phyloP scores from a whole-genome alignment of 2,797 vertebrate genomes.

The Anguilla megastoma region DNA sequence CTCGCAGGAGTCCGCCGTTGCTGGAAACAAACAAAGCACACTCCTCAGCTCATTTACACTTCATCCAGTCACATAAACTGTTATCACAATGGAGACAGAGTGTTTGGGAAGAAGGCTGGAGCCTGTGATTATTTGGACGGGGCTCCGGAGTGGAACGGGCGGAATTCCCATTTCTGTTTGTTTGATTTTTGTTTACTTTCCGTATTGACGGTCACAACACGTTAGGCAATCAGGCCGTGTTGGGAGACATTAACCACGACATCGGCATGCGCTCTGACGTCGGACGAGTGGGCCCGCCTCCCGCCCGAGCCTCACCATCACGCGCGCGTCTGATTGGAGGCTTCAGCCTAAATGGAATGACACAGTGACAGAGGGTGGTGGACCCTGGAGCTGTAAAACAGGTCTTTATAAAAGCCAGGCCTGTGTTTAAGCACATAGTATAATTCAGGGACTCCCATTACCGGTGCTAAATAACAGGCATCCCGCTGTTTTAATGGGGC shows the following conservation, averaged over 20 bases:
- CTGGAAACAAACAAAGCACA: background rate
- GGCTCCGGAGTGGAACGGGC: background rate
- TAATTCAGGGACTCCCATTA: constrained; percentile 38
- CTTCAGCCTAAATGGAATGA: background rate
- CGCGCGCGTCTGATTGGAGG: background rate
- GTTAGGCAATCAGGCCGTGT: background rate
- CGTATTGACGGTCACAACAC: background rate
- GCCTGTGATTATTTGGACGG: background rate
- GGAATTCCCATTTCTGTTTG: background rate
- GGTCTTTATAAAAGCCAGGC: constrained; percentile 51
- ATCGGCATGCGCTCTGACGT: background rate
- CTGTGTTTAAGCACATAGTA: constrained; percentile 46
- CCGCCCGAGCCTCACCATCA: background rate
- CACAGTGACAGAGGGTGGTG: background rate
- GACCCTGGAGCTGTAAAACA: constrained; percentile 44
- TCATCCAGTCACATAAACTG: background rate
- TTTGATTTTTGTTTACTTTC: constrained; percentile 10
- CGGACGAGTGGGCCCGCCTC: background rate
- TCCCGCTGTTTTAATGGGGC: constrained; percentile 27
- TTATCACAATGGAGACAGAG: constrained; percentile 12
- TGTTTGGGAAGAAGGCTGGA: constrained; percentile 10
- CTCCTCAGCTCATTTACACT: background rate
- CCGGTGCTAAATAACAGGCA: constrained; percentile 28
- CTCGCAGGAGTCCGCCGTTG: background rate
- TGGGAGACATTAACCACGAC: background rate